These are phyloP conservation scores for Tragelaphus oryx DNA, from an alignment of 2,797 vertebrate genomes.

Conservation along the genomic window DNA sequence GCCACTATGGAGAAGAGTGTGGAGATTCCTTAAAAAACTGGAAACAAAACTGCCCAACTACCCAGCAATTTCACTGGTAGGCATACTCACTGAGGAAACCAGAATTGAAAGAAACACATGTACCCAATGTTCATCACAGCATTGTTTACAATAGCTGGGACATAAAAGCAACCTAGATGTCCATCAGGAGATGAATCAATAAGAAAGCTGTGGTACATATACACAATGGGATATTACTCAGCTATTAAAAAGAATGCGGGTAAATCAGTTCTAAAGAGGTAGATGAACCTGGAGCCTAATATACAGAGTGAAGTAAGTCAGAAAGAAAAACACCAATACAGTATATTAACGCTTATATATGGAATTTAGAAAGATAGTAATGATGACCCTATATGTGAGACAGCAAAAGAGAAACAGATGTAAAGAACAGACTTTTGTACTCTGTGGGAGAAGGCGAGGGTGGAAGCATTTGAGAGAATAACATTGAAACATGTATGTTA, in stretches of 20 bases:
- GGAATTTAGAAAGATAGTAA: no score
- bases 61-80: neutral
- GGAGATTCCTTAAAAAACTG: neutral
- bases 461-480: no score
- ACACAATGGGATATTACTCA: neutral
- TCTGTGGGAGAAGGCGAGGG: no score
- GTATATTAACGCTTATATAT: neutral
- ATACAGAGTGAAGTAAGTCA: neutral
- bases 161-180: neutral
- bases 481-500: no score
- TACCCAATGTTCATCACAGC: neutral
- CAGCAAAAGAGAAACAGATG: no score
- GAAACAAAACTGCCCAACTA: neutral
- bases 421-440: no score
- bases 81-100: neutral
- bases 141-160: neutral
- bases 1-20: neutral
- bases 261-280: neutral
- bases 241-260: neutral
- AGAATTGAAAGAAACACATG: neutral
- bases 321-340: neutral
- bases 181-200: neutral
- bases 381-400: no score
- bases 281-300: neutral
- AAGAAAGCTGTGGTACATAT: neutral